Conservation (phyloP, 1,140 invertebrate genomes). For the Aphidius gifuensis region DNA sequence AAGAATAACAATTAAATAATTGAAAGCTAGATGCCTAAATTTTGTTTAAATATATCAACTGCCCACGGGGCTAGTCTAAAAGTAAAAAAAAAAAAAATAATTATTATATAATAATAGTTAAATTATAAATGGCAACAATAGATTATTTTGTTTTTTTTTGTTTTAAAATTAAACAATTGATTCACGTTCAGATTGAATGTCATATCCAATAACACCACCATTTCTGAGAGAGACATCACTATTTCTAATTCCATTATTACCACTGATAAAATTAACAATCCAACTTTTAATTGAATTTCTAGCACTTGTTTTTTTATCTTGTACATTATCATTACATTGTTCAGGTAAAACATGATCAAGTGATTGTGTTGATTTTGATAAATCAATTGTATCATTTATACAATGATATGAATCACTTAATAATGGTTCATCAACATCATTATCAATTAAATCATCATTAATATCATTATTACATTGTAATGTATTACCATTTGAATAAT, state of each 20-base stretch:
- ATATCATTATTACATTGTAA: too few species aligned
- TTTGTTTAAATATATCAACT: not conserved
- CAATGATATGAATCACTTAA: conserved; percentile 53
- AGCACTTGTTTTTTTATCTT: conserved; percentile 53
- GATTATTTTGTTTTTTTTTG: conserved; percentile 11
- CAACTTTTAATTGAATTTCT: conserved; percentile 64
- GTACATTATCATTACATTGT: conserved; percentile 47
- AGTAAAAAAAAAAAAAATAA: not conserved
- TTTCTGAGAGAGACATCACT: conserved; percentile 65
- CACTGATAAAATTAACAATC: conserved; percentile 67
- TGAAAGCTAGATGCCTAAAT: too few species aligned
- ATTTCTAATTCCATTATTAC: conserved; percentile 59
- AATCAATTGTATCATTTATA: conserved; percentile 48
- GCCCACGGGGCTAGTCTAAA: too few species aligned
- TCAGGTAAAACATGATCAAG: conserved; percentile 65
- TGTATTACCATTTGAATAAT: conserved; percentile 54
- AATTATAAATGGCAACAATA: not conserved
- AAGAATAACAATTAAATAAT: too few species aligned
- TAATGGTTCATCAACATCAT: conserved; percentile 55
- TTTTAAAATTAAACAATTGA: conserved; percentile 51
- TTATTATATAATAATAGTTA: not conserved
- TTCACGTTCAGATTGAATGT: conserved; percentile 54
- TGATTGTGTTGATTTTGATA: conserved; percentile 72
- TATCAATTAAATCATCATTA: conserved; percentile 44
- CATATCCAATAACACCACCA: conserved; percentile 50